Evolutionary conservation across 2,888 invertebrate genomes (phyloP).

Genomic region (Sarcophaga rosellei): DNA sequence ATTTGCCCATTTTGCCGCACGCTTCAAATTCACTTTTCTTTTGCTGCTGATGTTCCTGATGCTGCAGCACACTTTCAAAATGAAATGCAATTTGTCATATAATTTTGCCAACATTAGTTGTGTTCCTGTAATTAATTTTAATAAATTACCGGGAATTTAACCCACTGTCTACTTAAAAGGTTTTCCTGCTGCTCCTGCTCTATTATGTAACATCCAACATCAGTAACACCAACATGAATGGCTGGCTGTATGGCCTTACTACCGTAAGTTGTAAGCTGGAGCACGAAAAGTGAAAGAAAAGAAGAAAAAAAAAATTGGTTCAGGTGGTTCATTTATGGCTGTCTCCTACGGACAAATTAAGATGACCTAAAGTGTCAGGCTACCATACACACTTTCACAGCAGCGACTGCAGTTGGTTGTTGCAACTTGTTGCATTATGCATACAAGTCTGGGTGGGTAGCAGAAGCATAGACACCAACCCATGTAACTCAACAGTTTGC

Average conservation of each 20-base stretch:
- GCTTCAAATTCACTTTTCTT: background rate
- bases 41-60: no score
- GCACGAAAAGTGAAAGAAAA: background rate
- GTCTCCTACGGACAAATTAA: constrained; percentile 63
- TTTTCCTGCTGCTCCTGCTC: constrained; percentile 14
- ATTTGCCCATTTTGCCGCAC: background rate
- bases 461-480: no score
- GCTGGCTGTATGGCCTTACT: background rate
- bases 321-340: constrained; percentile 53
- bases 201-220: background rate
- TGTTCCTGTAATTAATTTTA: background rate
- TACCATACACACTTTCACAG: background rate
- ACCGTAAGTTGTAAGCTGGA: background rate
- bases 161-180: constrained; percentile 51
- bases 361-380: constrained; percentile 66
- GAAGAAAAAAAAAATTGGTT: constrained; percentile 35
- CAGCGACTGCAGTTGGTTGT: background rate
- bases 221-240: background rate
- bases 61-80: background rate
- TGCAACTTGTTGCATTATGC: constrained; percentile 59
- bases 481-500: background rate
- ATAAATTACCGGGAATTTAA: background rate
- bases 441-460: background rate
- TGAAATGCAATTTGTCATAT: background rate
- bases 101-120: background rate